Conservation (phyloP, 2,797 vertebrate genomes). For the Remorina albescens region DNA sequence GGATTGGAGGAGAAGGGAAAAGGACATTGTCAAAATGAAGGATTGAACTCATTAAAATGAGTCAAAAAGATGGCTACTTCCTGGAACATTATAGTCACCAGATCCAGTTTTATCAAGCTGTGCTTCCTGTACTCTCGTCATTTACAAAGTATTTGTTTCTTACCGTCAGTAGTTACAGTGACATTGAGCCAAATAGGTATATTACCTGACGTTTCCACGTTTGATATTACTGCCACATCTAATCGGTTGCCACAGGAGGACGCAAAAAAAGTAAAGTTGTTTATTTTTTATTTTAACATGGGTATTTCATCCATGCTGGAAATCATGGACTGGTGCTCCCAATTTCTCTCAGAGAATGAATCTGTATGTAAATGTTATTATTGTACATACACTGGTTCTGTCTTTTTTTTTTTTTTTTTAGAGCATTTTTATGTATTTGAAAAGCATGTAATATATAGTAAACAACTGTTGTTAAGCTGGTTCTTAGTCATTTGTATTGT, state of each 20-base stretch:
- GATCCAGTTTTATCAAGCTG: constrained; percentile 34
- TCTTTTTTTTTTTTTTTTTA: constrained; percentile 89
- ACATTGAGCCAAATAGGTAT: constrained; percentile 76
- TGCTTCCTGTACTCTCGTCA: constrained; percentile 41
- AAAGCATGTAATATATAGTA: constrained; percentile 97
- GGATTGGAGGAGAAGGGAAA: constrained; percentile 63
- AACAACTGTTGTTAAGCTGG: constrained; percentile 93
- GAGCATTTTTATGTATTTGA: constrained; percentile 85
- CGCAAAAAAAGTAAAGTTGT: constrained; percentile 22
- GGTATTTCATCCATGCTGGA: constrained; percentile 85
- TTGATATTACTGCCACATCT: constrained; percentile 63
- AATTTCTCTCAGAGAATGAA: constrained; percentile 66
- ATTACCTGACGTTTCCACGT: constrained; percentile 61
- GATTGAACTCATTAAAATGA: constrained; percentile 65
- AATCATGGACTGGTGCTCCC: constrained; percentile 89
- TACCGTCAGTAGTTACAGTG: constrained; percentile 49
- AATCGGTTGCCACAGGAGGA: constrained; percentile 43
- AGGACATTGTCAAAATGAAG: constrained; percentile 78
- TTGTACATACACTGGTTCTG: constrained; percentile 91
- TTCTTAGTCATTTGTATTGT: constrained; percentile 95
- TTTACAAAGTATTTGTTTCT: constrained; percentile 57
- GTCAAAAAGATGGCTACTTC: constrained; percentile 41
- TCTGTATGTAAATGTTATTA: constrained; percentile 87
- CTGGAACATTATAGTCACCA: constrained; percentile 46
- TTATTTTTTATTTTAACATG: constrained; percentile 34